Evolutionary conservation across 2,797 vertebrate species (phyloP).

Genomic region (Poecilia picta): DNA sequence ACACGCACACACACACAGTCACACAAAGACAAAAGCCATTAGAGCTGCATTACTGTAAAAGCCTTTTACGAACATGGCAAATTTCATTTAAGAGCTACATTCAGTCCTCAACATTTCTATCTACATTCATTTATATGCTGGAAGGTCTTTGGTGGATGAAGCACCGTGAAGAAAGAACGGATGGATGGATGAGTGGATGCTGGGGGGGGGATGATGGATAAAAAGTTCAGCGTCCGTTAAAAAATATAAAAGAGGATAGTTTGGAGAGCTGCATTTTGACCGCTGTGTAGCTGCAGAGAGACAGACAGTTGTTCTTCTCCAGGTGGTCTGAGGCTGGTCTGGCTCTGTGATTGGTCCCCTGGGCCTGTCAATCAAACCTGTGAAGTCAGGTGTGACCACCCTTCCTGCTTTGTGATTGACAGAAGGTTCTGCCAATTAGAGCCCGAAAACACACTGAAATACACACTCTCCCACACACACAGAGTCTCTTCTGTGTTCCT

Average conservation of each 20-base stretch:
- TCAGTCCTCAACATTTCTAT: constrained; percentile 22
- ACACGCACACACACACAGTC: not conserved
- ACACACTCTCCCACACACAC: constrained; percentile 15
- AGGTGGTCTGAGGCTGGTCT: constrained; percentile 57
- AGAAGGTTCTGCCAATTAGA: constrained; percentile 71
- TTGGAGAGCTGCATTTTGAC: constrained; percentile 31
- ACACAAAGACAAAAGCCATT: constrained; percentile 29
- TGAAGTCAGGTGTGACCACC: constrained; percentile 70
- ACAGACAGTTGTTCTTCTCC: constrained; percentile 38
- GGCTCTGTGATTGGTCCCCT: constrained; percentile 69
- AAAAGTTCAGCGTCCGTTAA: constrained; percentile 35
- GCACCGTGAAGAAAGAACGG: not conserved
- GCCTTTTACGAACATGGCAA: constrained; percentile 35
- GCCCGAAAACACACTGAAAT: constrained; percentile 29
- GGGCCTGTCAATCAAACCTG: constrained; percentile 64
- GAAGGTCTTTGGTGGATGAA: constrained; percentile 1
- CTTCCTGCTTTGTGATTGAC: constrained; percentile 64
- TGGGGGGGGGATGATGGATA: constrained; percentile 16
- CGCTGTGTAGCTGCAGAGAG: not conserved
- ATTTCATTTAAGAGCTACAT: constrained; percentile 26
- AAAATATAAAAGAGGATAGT: constrained; percentile 30
- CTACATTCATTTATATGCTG: constrained; percentile 28
- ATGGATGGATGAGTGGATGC: not conserved
- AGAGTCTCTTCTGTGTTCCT: constrained; percentile 12
- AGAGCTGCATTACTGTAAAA: constrained; percentile 47